Base-by-base conservation (phyloP, 2,113 vertebrate genomes). In the Cephalopholis sonnerati region DNA sequence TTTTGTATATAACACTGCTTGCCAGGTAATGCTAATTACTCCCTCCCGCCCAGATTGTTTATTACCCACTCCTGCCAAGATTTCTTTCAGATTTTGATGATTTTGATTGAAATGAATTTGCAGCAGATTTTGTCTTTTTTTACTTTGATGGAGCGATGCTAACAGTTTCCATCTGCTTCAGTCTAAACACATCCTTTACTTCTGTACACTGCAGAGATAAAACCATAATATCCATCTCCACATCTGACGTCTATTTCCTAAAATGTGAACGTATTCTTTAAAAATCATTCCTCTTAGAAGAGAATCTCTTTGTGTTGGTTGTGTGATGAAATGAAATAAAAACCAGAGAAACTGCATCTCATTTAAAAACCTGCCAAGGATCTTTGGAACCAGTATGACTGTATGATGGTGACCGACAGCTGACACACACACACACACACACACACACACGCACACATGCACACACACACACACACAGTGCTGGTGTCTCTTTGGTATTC, bases 401-500 rank as follows among this genome's bases (percentile, higher is more conserved):
- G 44, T 22, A 4, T 8, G 62, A 24, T 44, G 9, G 9, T 27
- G 53, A 46, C 69, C n/a, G 11, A 27, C 18, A 46, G 54, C n/a
- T 58, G n/a, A 64, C 46, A 53, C 50, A 39, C 67, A n/a, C 50
- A 16, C 63, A 5, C 59, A 62, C 59, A 17, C 57, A 59, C 57
- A 29, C 57, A 17, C 15, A 7, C 51, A 44, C 36, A 69, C 61
- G 64, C 58, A 46, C 65, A 20, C 27, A 61, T 74, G 78, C 68
- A 63, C 55, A 63, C 53, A 65, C 54, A 82, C 65, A 67, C 71
- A 63, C 61, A 75, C 71, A 51, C 25, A 16, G 48, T 7, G 25
- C 74, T 32, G 20, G 64, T 48, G 72, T 81, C 64, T 86, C 41
- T 39, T 82, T 87, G 83, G 81, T 77, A 87, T 90, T 91, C 79